A percentile compares a stretch with the other conserved stretches of the same genome.
Conservation (phyloP, 2,113 vertebrate genomes). For the Pachypanchax playfairii region DNA sequence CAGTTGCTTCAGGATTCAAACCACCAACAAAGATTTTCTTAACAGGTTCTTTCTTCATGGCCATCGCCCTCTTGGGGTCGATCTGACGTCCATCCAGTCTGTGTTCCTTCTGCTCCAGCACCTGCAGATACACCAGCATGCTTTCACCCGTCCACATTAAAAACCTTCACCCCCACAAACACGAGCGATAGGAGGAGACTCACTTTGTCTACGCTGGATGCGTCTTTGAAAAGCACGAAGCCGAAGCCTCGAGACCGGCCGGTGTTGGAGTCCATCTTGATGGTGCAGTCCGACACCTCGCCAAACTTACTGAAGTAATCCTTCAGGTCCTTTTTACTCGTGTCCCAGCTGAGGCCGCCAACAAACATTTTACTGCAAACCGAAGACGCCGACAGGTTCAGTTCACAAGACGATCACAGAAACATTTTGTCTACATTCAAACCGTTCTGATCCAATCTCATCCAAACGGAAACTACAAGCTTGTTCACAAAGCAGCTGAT, state of each 20-base stretch:
- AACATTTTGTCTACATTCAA: not conserved
- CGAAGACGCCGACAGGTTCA: not conserved
- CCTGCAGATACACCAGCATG: slow-evolving; percentile 69
- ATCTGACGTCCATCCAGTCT: slow-evolving; percentile 94
- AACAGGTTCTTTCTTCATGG: slow-evolving; percentile 96
- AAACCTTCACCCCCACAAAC: not conserved
- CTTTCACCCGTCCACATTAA: not conserved
- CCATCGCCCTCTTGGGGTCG: slow-evolving; percentile 98
- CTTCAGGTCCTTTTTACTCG: slow-evolving; percentile 99
- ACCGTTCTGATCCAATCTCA: too few species aligned
- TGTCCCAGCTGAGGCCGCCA: slow-evolving; percentile 98
- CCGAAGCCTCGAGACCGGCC: slow-evolving; percentile 97
- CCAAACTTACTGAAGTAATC: slow-evolving; percentile 98
- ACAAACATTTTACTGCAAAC: slow-evolving; percentile 96
- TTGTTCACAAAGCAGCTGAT: too few species aligned
- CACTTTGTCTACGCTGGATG: slow-evolving; percentile 93
- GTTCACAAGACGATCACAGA: not conserved
- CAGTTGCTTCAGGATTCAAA: slow-evolving; percentile 93
- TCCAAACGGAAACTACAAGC: too few species aligned
- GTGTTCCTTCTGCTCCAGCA: slow-evolving; percentile 95
- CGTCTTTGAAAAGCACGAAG: slow-evolving; percentile 96
- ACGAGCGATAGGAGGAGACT: not conserved
- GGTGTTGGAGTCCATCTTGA: slow-evolving; percentile 97
- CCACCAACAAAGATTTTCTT: slow-evolving; percentile 99
- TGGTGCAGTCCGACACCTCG: slow-evolving; percentile 97